Percentiles rank a stretch among this genome's conserved stretches.
These are phyloP conservation scores for Caradrina kadenii DNA, from an alignment of 2,888 invertebrate genomes.

Conservation along the genomic window DNA sequence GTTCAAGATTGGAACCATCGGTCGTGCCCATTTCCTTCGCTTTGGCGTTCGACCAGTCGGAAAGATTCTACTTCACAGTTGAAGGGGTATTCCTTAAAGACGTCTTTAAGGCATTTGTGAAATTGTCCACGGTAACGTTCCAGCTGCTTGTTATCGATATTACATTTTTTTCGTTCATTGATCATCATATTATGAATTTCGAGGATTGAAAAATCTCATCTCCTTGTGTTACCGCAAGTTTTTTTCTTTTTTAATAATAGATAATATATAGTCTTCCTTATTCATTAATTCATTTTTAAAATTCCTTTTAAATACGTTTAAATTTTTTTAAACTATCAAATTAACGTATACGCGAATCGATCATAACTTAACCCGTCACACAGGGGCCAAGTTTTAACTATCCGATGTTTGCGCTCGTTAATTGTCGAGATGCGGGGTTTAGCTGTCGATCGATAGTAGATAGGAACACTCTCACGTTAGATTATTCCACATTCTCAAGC, in stretches of 20 bases:
- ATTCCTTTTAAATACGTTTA: neutral
- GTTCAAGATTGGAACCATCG: slow-evolving; percentile 48
- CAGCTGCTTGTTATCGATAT: slow-evolving; percentile 33
- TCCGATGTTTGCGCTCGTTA: slow-evolving; percentile 79
- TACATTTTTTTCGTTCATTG: slow-evolving; percentile 23
- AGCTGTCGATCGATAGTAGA: slow-evolving; percentile 57
- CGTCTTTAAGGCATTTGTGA: slow-evolving; percentile 42
- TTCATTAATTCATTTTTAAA: too few relatives aligned
- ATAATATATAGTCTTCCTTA: too few relatives aligned
- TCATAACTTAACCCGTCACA: slow-evolving; percentile 25
- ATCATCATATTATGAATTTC: slow-evolving; percentile 2
- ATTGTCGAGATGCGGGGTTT: slow-evolving; percentile 70
- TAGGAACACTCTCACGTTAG: slow-evolving; percentile 50
- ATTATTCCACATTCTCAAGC: slow-evolving; percentile 49
- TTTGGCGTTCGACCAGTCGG: slow-evolving; percentile 59
- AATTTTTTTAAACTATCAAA: neutral
- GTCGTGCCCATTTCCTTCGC: slow-evolving; percentile 52
- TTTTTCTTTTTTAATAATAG: neutral
- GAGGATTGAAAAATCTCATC: neutral
- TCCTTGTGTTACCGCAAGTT: neutral
- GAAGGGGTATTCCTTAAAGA: slow-evolving; percentile 53
- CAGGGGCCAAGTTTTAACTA: slow-evolving; percentile 70
- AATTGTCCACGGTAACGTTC: slow-evolving; percentile 32
- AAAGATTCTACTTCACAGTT: slow-evolving; percentile 65
- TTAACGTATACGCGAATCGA: slow-evolving; percentile 11